phyloP scores from a whole-genome alignment of 2,888 invertebrate species.

The Andrena minutula region DNA sequence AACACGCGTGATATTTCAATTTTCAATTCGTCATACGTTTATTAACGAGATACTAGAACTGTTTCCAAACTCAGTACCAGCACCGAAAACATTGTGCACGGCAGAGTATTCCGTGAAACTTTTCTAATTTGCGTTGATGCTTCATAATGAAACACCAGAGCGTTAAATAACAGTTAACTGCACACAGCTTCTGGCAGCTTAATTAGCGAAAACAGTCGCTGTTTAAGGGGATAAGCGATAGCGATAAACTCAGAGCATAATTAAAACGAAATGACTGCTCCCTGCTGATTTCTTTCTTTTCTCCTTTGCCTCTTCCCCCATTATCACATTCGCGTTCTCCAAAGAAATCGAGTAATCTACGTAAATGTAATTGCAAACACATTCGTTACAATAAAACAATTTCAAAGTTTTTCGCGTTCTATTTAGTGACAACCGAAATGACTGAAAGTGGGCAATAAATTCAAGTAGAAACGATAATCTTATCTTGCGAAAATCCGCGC shows the following conservation, averaged over 20 bases:
- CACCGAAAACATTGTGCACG: slow-evolving; percentile 3
- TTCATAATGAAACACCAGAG: slow-evolving; percentile 23
- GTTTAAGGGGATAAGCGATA: not conserved
- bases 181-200: not conserved
- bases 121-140: slow-evolving; percentile 44
- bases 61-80: not conserved
- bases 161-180: slow-evolving; percentile 30
- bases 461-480: not conserved
- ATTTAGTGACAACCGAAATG: too few relatives aligned
- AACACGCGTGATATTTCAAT: not conserved
- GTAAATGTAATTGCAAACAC: not conserved
- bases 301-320: not conserved
- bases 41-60: slow-evolving; percentile 14
- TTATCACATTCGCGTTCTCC: not conserved
- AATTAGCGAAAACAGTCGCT: not conserved
- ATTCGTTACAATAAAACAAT: not conserved
- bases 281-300: not conserved
- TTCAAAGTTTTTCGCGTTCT: not conserved
- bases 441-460: not conserved
- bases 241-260: not conserved
- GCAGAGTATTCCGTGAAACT: slow-evolving; percentile 27
- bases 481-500: not conserved
- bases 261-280: slow-evolving; percentile 11
- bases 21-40: not conserved
- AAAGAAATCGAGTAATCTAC: not conserved